Base-by-base conservation (phyloP, 2,888 invertebrate genomes). In the Xestobium rufovillosum region DNA sequence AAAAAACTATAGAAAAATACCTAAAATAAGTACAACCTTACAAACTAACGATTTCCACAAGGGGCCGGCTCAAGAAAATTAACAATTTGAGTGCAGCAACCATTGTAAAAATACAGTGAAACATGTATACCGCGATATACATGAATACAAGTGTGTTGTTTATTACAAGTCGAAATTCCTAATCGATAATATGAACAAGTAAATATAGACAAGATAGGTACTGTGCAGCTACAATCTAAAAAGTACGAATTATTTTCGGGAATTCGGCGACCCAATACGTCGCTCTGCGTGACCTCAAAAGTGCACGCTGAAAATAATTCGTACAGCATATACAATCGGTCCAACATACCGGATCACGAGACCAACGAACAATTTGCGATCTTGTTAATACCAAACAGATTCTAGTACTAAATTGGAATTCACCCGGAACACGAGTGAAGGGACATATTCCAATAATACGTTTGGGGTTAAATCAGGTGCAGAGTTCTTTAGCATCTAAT, bases 131-230 rank as follows among this genome's bases (percentile, higher is more conserved):
- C 41, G 32, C 42, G 46, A 45, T 43, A 36, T 32, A 31, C 31
- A 34, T 13, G 27, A 41, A 44, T 38, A 49, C 51, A 53, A 50
- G 51, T 44, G 49, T 44, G 44, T 49, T 26, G 14, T 53, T 46
- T 49, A 47, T 51, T 55, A 55, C 51, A 55, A 55, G 53, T 52
- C 56, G 52, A 52, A 55, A 55, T 52, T 50, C 46, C 55, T 55
- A 57, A 50, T 49, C 47, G 50, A 52, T 50, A 19, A 19, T 53
- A 55, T 56, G 52, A 56, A 57, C 53, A 55, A 53, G 55, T 56
- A 56, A 54, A 56, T 55, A 53, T 52, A 48, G 6, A 19, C 50
- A 44, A 53, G 47, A 50, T 50, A 54, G 52, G 55, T 55, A 56
- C 52, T 52, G 55, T 55, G 51, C 53, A 54, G 50, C 52, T 53